Evolutionary conservation across 1,140 invertebrate species (phyloP), one percentile per base, ranked within the genome.

Genomic region (Halictus rubicundus): DNA sequence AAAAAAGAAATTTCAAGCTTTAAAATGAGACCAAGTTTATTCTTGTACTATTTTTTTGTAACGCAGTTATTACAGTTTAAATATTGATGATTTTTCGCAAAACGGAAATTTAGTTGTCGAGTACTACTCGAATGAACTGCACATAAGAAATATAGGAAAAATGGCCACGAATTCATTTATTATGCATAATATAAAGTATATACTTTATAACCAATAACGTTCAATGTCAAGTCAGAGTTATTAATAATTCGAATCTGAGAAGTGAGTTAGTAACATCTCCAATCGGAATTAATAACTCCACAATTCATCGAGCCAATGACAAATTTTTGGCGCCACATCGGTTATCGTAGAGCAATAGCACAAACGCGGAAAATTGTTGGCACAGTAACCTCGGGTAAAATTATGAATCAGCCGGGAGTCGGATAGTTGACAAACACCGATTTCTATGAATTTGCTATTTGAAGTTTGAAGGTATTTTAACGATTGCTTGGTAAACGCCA

Each of bases 381-480:
- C 68, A 49, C 8, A 1, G 7, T 32, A 37, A 63, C 37, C 68
- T 52, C 68, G n/a, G 21, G 12, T 2, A 14, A 37, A 23, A 12
- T 71, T 39, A n/a, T 64, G 76, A 78, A 16, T 78, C 68, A 78
- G 16, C 14, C 2, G 21, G 14, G 14, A 3, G 6, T 1, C 1
- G 10, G 6, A 1, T 23, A 19, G 76, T 64, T 64, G 76, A 78
- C 76, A 72, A 71, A 72, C 68, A 49, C 25, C 10, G 12, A n/a
- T 63, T 63, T n/a, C 42, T 16, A 52, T 27, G 42, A 21, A 52
- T 57, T 12, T 12, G 3, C 42, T 61, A 39, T 83, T 73, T 57
- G 14, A 23, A 52, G n/a, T 0, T 32, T 32, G 1, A 1, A 6
- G 19, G 8, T 25, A 60, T 49, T 37, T 39, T 68, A 61, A 83